Percentiles rank a stretch among this genome's conserved stretches.
These are phyloP conservation scores for Aphodius granarius DNA, from an alignment of 2,888 invertebrate species.

Conservation along the genomic window DNA sequence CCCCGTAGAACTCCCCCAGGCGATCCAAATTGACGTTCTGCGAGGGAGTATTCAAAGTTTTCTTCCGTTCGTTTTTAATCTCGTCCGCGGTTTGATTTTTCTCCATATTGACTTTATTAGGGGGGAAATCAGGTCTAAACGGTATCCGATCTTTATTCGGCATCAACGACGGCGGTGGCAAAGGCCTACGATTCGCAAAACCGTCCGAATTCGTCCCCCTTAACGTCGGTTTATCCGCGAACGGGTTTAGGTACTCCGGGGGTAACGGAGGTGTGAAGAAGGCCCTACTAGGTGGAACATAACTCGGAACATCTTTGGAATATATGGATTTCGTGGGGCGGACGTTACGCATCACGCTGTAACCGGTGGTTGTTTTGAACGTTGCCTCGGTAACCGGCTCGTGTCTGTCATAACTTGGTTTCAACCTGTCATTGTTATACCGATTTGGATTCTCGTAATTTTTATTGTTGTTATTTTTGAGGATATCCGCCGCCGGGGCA, in stretches of 20 bases:
- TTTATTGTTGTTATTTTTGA: conserved; percentile 76
- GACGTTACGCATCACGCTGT: conserved; percentile 62
- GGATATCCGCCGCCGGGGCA: conserved; percentile 76
- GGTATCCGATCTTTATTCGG: conserved; percentile 84
- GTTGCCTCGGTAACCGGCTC: conserved; percentile 49
- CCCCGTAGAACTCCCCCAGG: conserved; percentile 49
- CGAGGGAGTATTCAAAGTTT: conserved; percentile 75
- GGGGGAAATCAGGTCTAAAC: conserved; percentile 67
- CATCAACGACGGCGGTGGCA: conserved; percentile 81
- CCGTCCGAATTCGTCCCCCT: conserved; percentile 66
- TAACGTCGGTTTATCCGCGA: conserved; percentile 86
- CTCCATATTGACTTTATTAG: conserved; percentile 48
- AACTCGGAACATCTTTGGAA: conserved; percentile 75
- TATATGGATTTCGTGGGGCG: conserved; percentile 63
- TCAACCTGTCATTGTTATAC: conserved; percentile 54
- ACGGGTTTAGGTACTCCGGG: conserved; percentile 81
- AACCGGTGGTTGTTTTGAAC: conserved; percentile 53
- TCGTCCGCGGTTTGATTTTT: conserved; percentile 29
- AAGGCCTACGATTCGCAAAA: conserved; percentile 73
- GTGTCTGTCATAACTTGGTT: conserved; percentile 45
- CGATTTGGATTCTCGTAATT: conserved; percentile 74
- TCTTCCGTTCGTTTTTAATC: conserved; percentile 63
- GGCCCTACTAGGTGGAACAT: conserved; percentile 78
- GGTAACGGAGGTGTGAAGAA: conserved; percentile 81
- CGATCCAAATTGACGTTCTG: conserved; percentile 58